These are phyloP conservation scores for Nipponacmea schrenckii DNA, from an alignment of 2,888 invertebrate genomes.

Conservation along the genomic window DNA sequence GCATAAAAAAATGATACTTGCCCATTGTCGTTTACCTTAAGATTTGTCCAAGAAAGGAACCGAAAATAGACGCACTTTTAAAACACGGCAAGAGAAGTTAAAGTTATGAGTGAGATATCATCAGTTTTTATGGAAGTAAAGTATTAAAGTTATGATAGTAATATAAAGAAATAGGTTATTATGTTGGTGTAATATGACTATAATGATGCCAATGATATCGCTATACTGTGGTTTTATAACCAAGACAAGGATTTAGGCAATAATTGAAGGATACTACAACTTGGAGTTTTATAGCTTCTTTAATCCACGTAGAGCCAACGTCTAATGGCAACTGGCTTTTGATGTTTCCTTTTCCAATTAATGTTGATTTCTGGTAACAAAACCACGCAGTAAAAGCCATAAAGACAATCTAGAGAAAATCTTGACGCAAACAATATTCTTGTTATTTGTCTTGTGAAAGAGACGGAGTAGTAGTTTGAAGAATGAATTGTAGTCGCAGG, in stretches of 20 bases:
- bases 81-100: too few species aligned
- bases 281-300: not conserved
- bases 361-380: constrained; percentile 1
- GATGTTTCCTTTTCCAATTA: constrained; percentile 1
- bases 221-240: not conserved
- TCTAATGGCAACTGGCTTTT: constrained; percentile 4
- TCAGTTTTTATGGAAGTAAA: too few species aligned
- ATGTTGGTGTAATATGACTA: constrained; percentile 5
- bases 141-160: not conserved
- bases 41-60: too few species aligned
- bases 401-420: constrained; percentile 5
- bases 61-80: too few species aligned
- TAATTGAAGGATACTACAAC: constrained; percentile 3
- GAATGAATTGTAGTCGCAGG: constrained; percentile 4
- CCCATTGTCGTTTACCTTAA: too few species aligned
- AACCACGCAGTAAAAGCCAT: constrained; percentile 4
- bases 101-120: too few species aligned
- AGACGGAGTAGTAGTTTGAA: not conserved
- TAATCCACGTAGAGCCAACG: not conserved
- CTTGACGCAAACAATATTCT: constrained; percentile 8
- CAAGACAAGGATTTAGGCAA: not conserved
- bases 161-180: not conserved
- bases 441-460: not conserved
- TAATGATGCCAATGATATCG: not conserved
- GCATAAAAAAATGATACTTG: too few species aligned